Percentiles rank a stretch among this genome's conserved stretches.
phyloP scores from a whole-genome alignment of 2,797 vertebrate genomes.

The Sebastiscus tertius region DNA sequence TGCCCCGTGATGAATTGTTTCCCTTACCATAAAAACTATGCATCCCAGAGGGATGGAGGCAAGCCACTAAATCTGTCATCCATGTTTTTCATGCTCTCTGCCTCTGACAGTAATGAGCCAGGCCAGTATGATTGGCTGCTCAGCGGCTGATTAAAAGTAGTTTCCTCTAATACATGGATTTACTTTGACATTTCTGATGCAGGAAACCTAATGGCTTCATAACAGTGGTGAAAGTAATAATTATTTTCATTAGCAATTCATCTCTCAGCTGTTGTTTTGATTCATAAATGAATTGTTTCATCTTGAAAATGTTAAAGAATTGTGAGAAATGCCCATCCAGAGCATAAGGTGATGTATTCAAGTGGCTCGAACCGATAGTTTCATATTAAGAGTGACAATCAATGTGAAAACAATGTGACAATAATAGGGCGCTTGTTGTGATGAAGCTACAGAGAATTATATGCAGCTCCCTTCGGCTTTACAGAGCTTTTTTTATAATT shows the following conservation, averaged over 20 bases:
- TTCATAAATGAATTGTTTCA: not conserved
- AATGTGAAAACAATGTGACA: conserved; percentile 2
- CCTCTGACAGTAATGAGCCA: conserved; percentile 74
- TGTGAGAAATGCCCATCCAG: not conserved
- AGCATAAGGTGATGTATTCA: not conserved
- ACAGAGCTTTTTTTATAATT: not conserved
- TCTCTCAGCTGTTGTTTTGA: conserved; percentile 26
- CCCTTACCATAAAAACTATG: conserved; percentile 72
- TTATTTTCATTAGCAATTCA: conserved; percentile 32
- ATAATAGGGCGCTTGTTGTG: not conserved
- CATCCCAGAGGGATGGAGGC: conserved; percentile 56
- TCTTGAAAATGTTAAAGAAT: not conserved
- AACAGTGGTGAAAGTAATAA: conserved; percentile 15
- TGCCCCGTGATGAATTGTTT: conserved; percentile 89
- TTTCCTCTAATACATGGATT: conserved; percentile 69
- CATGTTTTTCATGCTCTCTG: conserved; percentile 73
- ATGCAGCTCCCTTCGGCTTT: not conserved
- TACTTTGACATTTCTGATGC: conserved; percentile 67
- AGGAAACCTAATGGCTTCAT: conserved; percentile 38
- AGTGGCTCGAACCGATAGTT: not conserved
- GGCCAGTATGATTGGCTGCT: conserved; percentile 71
- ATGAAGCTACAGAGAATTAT: conserved; percentile 2
- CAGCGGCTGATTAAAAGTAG: conserved; percentile 74
- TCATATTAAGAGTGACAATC: not conserved
- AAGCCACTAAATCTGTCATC: conserved; percentile 76